These are phyloP conservation scores for Eueides isabella DNA, from an alignment of 1,140 invertebrate genomes.

Conservation along the genomic window DNA sequence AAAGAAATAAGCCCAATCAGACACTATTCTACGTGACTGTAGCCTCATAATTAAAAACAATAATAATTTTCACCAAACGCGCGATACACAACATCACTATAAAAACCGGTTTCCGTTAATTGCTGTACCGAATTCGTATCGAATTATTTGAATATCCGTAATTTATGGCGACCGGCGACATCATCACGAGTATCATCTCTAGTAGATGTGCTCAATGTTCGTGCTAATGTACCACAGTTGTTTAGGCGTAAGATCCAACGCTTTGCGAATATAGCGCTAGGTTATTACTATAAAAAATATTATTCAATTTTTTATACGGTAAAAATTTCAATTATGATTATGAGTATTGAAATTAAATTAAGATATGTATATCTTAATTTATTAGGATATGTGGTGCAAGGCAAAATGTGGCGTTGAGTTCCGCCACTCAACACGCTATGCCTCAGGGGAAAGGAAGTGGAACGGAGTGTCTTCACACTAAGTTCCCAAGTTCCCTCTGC, in stretches of 20 bases:
- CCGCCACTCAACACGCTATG: too few species aligned
- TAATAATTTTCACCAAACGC: not conserved
- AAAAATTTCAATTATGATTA: too few species aligned
- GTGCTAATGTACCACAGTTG: constrained; percentile 62
- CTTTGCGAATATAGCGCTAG: not conserved
- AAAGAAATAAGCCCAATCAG: not conserved
- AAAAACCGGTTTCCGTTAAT: constrained; percentile 76
- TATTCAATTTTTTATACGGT: too few species aligned
- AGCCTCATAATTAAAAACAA: not conserved
- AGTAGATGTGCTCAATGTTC: constrained; percentile 51
- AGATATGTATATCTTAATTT: not conserved
- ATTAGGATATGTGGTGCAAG: too few species aligned
- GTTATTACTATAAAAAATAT: not conserved
- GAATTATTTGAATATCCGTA: constrained; percentile 76
- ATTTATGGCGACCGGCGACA: constrained; percentile 67
- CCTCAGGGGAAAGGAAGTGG: too few species aligned
- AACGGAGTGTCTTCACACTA: too few species aligned
- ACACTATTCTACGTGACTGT: not conserved
- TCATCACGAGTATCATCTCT: constrained; percentile 63
- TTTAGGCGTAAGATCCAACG: not conserved
- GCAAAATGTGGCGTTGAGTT: too few species aligned
- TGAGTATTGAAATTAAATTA: not conserved
- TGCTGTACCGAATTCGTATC: constrained; percentile 79
- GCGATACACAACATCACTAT: constrained; percentile 51
- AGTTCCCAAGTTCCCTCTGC: too few species aligned